Evolutionary conservation across 2,888 invertebrate species (phyloP).

Genomic region (Blera fallax): DNA sequence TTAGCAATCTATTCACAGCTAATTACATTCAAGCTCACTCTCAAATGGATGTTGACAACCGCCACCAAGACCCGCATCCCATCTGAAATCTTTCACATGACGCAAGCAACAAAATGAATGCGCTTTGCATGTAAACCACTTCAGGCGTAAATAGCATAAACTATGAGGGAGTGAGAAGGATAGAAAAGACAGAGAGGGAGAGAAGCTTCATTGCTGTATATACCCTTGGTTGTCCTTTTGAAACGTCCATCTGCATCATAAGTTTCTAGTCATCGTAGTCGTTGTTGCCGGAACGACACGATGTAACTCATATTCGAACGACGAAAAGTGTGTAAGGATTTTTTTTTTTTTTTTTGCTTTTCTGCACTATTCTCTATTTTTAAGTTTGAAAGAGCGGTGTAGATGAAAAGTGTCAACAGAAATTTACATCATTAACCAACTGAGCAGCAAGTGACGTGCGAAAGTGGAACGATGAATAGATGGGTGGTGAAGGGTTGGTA

Average conservation of each 20-base stretch:
- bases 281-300: slow-evolving; percentile 11
- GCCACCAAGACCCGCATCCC: background rate
- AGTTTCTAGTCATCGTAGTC: background rate
- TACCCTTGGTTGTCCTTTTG: slow-evolving; percentile 41
- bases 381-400: slow-evolving; percentile 36
- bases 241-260: slow-evolving; percentile 59
- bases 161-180: background rate
- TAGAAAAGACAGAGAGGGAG: too few relatives aligned
- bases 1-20: slow-evolving; percentile 62
- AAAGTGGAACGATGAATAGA: slow-evolving; percentile 40
- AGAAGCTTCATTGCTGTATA: background rate
- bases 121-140: slow-evolving; percentile 58
- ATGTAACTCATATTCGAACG: slow-evolving; percentile 31
- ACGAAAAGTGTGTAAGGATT: slow-evolving; percentile 37
- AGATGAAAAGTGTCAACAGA: slow-evolving; percentile 70
- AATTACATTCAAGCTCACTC: slow-evolving; percentile 64
- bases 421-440: slow-evolving; percentile 71
- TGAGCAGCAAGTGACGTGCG: slow-evolving; percentile 53
- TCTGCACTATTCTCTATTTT: slow-evolving; percentile 13
- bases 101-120: slow-evolving; percentile 43
- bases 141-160: slow-evolving; percentile 56
- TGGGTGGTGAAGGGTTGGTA: background rate
- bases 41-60: slow-evolving; percentile 55
- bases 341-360: background rate
- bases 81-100: slow-evolving; percentile 39